phyloP scores from a whole-genome alignment of 1,140 invertebrate genomes.

The Zophobas atratus region DNA sequence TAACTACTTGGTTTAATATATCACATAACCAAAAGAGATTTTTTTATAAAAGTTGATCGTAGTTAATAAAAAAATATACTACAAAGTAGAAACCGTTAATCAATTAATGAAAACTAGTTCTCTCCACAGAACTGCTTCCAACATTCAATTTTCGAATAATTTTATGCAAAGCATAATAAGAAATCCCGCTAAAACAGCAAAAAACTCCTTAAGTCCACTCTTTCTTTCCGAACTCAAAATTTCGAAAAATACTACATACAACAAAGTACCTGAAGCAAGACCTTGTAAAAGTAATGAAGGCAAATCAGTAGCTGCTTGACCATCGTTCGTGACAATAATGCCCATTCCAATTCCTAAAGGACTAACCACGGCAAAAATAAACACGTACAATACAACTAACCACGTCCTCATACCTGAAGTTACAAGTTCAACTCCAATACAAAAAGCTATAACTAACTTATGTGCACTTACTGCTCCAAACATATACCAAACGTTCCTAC shows the following conservation, averaged over 20 bases:
- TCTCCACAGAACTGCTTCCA: not conserved
- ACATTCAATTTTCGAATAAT: slow-evolving; percentile 1
- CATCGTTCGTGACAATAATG: slow-evolving; percentile 61
- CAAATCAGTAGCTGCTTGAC: slow-evolving; percentile 53
- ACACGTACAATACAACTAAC: slow-evolving; percentile 68
- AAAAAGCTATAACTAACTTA: slow-evolving; percentile 75
- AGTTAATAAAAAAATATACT: too few relatives aligned
- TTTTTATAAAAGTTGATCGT: too few relatives aligned
- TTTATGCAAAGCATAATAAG: slow-evolving; percentile 73
- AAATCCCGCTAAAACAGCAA: slow-evolving; percentile 82
- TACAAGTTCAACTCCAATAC: slow-evolving; percentile 70
- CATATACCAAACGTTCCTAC: slow-evolving; percentile 78
- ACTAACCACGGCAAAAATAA: slow-evolving; percentile 71
- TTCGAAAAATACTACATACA: slow-evolving; percentile 82
- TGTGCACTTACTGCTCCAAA: slow-evolving; percentile 72
- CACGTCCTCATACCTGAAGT: slow-evolving; percentile 63
- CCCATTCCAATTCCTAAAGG: slow-evolving; percentile 73
- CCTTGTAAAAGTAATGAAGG: slow-evolving; percentile 71
- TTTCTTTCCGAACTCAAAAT: slow-evolving; percentile 73
- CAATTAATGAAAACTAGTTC: too few relatives aligned
- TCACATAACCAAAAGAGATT: too few relatives aligned
- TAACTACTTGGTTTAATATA: too few relatives aligned
- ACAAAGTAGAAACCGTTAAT: too few relatives aligned
- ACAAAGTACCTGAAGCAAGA: slow-evolving; percentile 76
- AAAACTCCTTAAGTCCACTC: slow-evolving; percentile 78